phyloP scores from a whole-genome alignment of 2,113 vertebrate species.

The Salvator merianae region DNA sequence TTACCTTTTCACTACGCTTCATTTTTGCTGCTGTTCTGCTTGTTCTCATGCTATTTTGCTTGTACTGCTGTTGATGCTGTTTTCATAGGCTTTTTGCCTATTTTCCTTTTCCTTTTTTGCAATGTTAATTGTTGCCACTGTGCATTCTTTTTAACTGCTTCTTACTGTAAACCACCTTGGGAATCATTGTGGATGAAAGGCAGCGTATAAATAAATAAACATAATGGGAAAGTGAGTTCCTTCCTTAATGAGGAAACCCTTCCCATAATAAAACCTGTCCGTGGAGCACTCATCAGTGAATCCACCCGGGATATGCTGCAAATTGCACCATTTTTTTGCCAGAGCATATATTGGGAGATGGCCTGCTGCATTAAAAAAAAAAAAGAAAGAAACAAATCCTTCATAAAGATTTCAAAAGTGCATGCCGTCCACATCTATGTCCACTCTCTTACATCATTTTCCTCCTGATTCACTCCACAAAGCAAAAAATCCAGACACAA shows the following conservation, averaged over 20 bases:
- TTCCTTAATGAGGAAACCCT: background rate
- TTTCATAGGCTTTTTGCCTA: background rate
- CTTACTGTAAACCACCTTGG: background rate
- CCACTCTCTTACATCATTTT: background rate
- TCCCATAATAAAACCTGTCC: background rate
- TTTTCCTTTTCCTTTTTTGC: background rate
- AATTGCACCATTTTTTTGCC: background rate
- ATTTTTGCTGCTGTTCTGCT: background rate
- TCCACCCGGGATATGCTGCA: background rate
- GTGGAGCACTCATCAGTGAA: background rate
- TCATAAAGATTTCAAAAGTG: background rate
- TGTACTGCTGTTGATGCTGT: background rate
- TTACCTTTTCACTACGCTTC: background rate
- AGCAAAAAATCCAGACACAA: constrained; percentile 25
- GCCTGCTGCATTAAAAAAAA: background rate
- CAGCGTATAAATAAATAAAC: background rate
- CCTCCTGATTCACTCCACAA: constrained; percentile 10
- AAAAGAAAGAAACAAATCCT: background rate
- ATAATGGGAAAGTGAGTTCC: background rate
- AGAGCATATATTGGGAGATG: background rate
- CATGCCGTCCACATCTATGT: background rate
- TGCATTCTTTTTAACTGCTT: background rate
- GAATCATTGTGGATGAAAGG: background rate
- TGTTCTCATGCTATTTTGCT: background rate
- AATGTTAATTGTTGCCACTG: background rate